Base-by-base conservation (phyloP, 1,140 invertebrate species). In the Neodiprion virginianus region DNA sequence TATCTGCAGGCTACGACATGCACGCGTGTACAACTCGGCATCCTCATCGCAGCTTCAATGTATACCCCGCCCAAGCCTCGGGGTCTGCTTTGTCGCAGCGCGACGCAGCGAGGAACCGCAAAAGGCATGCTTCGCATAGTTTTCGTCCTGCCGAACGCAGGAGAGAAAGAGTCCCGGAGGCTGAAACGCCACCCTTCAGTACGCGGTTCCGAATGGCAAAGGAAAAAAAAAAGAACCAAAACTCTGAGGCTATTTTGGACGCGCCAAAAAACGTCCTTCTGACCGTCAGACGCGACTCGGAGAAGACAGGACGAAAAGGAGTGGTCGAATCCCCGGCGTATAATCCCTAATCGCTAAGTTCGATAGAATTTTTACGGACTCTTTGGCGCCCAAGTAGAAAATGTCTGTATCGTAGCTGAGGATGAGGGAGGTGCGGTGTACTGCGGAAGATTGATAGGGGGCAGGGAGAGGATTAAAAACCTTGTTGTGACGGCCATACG, bases 21-120 rank as follows among this genome's bases (percentile, higher is more conserved):
- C 2, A 40, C 28, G 28, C 5, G 28, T 40, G 28, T 40, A 40
- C 2, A 40, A 40, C 28, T 40, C 28, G 28, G 28, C 28, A 40
- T 40, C 28, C 28, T 40, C 28, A 5, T 40, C 28, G 28, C 5
- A 40, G 28, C 28, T 40, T 61, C n/a, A 8, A 72, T 77, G 69
- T 65, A 72, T 79, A 75, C 75, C 73, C 76, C 78, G 73, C 78
- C 75, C 76, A 81, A 72, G 76, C 80, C 79, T 72, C 76, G 76
- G 80, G 80, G 80, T 77, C 73, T 74, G 80, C 80, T 82, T 82
- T 82, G 80, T 80, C 79, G 79, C 77, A 78, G 65, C 72, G 73
- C 77, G 66, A 73, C 74, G 79, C 74, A 78, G 74, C 74, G 53
- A 76, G 75, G 80, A 79, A 81, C 81, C n/a, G n/a, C 53, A 8